phyloP scores from a whole-genome alignment of 2,113 vertebrate species.

The Choloepus hoffmanni region DNA sequence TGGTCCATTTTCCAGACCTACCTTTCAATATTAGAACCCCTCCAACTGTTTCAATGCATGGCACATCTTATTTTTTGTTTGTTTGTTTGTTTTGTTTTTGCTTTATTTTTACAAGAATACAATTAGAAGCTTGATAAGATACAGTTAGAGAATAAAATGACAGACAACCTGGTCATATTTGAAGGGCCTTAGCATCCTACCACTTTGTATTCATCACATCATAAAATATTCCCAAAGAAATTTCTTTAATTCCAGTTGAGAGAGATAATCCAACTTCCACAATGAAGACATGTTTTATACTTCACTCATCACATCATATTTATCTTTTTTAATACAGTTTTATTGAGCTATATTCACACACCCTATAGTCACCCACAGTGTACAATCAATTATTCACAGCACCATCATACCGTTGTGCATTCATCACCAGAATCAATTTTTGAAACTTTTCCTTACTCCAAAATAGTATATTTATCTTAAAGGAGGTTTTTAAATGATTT shows the following conservation, averaged over 20 bases:
- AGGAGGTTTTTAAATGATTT: not conserved
- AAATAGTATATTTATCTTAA: not conserved
- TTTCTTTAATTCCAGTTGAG: not conserved
- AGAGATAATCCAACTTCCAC: not conserved
- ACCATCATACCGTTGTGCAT: no score
- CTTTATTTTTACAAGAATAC: not conserved
- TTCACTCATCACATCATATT: not conserved
- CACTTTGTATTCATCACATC: accelerated
- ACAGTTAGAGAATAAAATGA: no score
- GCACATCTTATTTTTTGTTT: not conserved
- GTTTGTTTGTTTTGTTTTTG: no score
- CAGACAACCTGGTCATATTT: accelerated
- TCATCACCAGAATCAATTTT: no score
- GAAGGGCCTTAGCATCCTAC: no score
- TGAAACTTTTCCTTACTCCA: not conserved
- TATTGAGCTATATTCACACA: no score
- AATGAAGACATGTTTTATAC: accelerated
- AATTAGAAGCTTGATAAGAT: not conserved
- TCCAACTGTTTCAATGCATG: not conserved
- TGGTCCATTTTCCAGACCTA: accelerated
- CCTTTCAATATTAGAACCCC: not conserved
- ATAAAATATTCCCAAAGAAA: not conserved
- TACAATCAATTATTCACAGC: no score
- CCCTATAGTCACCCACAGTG: no score
- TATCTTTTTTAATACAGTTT: not conserved